Evolutionary conservation across 1,140 invertebrate genomes (phyloP).

Genomic region (Drosophila triauraria): DNA sequence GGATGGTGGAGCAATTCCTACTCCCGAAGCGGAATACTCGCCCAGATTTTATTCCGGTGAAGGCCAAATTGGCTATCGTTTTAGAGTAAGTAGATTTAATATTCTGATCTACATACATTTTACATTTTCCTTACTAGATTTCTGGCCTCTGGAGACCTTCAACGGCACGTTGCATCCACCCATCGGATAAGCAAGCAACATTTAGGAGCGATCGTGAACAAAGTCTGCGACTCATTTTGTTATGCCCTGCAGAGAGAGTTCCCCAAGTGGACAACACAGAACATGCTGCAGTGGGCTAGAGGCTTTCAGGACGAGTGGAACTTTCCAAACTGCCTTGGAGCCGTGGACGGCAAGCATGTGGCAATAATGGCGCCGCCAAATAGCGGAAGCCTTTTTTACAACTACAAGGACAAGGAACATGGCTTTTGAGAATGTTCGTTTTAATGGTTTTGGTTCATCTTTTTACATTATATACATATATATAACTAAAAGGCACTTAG

Average conservation of each 20-base stretch:
- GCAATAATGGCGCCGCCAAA: neutral
- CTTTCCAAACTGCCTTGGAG: conserved; percentile 3
- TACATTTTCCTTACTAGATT: neutral
- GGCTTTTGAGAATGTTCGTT: too few relatives aligned
- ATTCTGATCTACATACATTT: neutral
- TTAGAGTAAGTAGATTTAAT: neutral
- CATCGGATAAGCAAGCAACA: neutral
- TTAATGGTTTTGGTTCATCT: too few relatives aligned
- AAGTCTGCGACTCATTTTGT: neutral
- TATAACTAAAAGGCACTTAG: too few relatives aligned
- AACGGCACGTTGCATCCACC: too few relatives aligned
- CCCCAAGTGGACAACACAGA: too few relatives aligned
- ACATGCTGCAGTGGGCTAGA: neutral
- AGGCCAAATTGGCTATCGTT: conserved; percentile 17
- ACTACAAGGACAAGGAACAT: neutral
- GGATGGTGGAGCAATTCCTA: neutral
- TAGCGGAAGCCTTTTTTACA: neutral
- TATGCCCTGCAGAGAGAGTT: too few relatives aligned
- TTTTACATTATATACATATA: too few relatives aligned
- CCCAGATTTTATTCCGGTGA: neutral
- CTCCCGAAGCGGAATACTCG: conserved; percentile 5
- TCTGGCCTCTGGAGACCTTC: neutral
- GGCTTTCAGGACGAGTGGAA: neutral
- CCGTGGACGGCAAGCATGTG: neutral
- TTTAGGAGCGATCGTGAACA: neutral